phyloP scores from a whole-genome alignment of 2,797 vertebrate genomes.

The Scarus forsteni region DNA sequence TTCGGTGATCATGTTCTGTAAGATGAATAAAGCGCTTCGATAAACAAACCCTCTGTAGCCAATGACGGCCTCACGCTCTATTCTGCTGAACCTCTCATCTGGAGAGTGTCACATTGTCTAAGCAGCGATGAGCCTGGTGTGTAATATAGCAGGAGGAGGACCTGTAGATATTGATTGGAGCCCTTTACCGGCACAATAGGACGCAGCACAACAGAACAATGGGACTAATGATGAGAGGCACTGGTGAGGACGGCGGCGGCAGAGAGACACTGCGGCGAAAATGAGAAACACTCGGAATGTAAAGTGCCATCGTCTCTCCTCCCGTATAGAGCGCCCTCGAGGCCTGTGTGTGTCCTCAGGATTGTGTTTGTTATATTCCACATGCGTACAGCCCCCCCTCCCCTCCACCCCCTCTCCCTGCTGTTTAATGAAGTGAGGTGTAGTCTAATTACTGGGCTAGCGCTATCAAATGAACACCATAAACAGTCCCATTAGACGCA shows the following conservation, averaged over 20 bases:
- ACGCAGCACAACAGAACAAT: background rate
- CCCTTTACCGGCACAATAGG: background rate
- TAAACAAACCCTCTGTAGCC: background rate
- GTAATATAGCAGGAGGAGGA: slow-evolving; percentile 2
- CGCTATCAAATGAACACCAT: slow-evolving; percentile 78
- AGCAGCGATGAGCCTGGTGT: slow-evolving; percentile 10
- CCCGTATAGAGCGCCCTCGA: background rate
- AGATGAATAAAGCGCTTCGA: background rate
- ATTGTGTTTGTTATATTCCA: background rate
- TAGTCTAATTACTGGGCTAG: slow-evolving; percentile 81
- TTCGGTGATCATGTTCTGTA: background rate
- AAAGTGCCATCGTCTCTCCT: slow-evolving; percentile 12
- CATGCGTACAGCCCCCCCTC: slow-evolving; percentile 12
- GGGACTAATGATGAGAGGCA: slow-evolving; percentile 8
- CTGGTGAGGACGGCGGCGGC: slow-evolving; percentile 10
- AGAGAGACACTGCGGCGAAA: slow-evolving; percentile 13
- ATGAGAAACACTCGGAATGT: slow-evolving; percentile 35
- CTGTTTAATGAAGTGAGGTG: slow-evolving; percentile 83
- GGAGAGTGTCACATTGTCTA: slow-evolving; percentile 6
- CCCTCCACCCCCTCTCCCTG: background rate
- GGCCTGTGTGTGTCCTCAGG: background rate
- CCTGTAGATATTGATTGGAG: slow-evolving; percentile 16
- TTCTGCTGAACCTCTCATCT: slow-evolving; percentile 5
- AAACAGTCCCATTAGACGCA: slow-evolving; percentile 83
- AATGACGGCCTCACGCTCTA: slow-evolving; percentile 3